Evolutionary conservation across 2,797 vertebrate genomes (phyloP), one percentile per base, ranked within the genome.

Genomic region (Protosalanx chinensis): DNA sequence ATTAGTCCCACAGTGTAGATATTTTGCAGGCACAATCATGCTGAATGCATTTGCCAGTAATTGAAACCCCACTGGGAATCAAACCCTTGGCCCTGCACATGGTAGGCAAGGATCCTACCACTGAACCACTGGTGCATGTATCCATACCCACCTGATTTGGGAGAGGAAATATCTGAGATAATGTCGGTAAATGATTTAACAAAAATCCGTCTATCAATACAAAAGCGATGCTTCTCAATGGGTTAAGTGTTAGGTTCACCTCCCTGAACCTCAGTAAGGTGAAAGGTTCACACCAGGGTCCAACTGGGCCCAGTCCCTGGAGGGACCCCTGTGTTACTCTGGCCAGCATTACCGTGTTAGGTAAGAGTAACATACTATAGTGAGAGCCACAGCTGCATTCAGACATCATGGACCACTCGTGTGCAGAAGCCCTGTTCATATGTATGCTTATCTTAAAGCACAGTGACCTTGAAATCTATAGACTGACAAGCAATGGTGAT

Each of bases 391-490:
- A 3, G 76, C 80, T 86, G 86, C 86, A 85, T 84, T 79, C 84
- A 87, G 81, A 73, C 68, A 59, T 53, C 71, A 41, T 62, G 73
- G 75, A 68, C 75, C 69, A 77, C 73, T 41, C 10, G 37, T 41
- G 10, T 41, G 37, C 37, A 41, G 37, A 41, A 12, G 10, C 37
- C 66, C 73, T 70, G 3, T 23, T 74, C 30, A 57, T 37, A 65
- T 74, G 74, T 68, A 68, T 72, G 79, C 61, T 72, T 71, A 65
- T 59, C 75, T 85, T 75, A 78, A 35, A 87, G 77, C 57, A 82
- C 68, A 64, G 4, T 77, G 81, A 90, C 88, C 87, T 90, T 91
- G 86, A 86, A 74, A 67, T 66, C 76, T 78, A 63, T 56, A 56
- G 13, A 56, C 16, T 56, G 16, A 53, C 16, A 53, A 53, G 51